Percentiles rank a stretch among this genome's conserved stretches.
These are phyloP conservation scores for Piaya cayana DNA, from an alignment of 2,113 vertebrate genomes.

Conservation along the genomic window DNA sequence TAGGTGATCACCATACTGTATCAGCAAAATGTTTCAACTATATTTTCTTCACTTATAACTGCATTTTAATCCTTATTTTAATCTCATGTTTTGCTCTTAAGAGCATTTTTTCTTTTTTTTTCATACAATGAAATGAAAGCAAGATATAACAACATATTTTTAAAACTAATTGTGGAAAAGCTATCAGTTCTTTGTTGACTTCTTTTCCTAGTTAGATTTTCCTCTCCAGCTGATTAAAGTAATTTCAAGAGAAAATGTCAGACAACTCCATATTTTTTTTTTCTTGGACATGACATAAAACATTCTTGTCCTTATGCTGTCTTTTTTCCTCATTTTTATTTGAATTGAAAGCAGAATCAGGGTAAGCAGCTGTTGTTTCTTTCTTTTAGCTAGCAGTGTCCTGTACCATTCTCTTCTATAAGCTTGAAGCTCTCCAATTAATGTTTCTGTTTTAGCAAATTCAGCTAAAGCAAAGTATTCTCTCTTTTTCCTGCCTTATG, in stretches of 20 bases:
- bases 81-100: not conserved
- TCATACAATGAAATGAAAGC: not conserved
- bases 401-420: not conserved
- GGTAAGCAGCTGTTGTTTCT: not conserved
- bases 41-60: not conserved
- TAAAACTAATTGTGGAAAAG: not conserved
- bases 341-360: not conserved
- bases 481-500: not conserved
- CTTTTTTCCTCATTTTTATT: not conserved
- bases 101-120: not conserved
- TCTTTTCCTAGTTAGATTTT: not conserved
- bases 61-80: not conserved
- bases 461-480: not conserved
- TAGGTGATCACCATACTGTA: not conserved
- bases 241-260: not conserved
- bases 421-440: not conserved
- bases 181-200: not conserved
- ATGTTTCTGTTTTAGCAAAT: not conserved
- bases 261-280: not conserved
- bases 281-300: not conserved
- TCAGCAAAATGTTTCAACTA: not conserved
- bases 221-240: not conserved
- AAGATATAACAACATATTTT: not conserved
- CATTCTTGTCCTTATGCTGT: not conserved
- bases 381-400: not conserved